Conservation (phyloP, 2,888 invertebrate species). For the Parthenolecanium corni region DNA sequence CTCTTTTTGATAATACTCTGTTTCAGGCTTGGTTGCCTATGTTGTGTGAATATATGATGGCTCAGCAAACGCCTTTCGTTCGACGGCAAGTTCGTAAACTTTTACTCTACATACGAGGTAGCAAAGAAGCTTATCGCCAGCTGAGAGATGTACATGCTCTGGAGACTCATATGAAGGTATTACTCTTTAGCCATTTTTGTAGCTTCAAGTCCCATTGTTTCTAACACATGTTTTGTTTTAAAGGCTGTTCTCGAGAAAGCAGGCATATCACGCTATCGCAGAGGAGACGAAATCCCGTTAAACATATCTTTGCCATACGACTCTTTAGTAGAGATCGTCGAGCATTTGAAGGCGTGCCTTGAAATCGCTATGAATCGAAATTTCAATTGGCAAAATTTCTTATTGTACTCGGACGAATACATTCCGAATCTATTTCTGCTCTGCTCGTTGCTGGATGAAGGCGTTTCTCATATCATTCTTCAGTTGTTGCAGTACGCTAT, state of each 20-base stretch:
- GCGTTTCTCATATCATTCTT: constrained; percentile 78
- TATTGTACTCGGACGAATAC: constrained; percentile 59
- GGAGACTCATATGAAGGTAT: constrained; percentile 70
- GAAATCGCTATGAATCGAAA: constrained; percentile 86
- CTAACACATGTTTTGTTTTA: not conserved
- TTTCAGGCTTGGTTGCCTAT: constrained; percentile 59
- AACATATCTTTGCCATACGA: constrained; percentile 49
- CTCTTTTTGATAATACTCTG: too few species aligned
- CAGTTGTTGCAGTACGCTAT: constrained; percentile 82
- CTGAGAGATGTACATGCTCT: constrained; percentile 86
- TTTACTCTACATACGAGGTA: constrained; percentile 81
- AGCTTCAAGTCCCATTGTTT: not conserved
- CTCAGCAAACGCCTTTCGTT: constrained; percentile 76
- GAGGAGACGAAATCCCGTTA: constrained; percentile 17
- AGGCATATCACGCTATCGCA: constrained; percentile 3
- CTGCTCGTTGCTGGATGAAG: constrained; percentile 76
- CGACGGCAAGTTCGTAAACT: constrained; percentile 86
- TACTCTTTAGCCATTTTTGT: not conserved
- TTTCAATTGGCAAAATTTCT: constrained; percentile 87
- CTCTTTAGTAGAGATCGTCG: constrained; percentile 83
- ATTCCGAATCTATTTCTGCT: constrained; percentile 40
- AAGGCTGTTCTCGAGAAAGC: constrained; percentile 22
- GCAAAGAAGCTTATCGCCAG: constrained; percentile 89
- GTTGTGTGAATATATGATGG: constrained; percentile 88
- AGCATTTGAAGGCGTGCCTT: constrained; percentile 84